Evolutionary conservation across 2,888 invertebrate species (phyloP).

Genomic region (Carcina quercana): DNA sequence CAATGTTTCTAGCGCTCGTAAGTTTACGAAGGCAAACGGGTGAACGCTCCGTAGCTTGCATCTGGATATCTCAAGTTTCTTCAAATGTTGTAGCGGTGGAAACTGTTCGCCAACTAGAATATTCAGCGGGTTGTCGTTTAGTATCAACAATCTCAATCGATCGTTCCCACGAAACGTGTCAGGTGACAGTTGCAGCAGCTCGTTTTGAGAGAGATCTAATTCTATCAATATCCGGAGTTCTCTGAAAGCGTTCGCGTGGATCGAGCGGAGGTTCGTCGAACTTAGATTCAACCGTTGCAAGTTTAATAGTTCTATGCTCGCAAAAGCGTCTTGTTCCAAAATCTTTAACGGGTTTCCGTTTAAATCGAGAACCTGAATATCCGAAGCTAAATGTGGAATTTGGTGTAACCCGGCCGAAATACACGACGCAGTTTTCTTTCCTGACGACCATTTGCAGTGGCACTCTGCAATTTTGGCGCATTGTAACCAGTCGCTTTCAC

Average conservation of each 20-base stretch:
- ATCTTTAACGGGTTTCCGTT: constrained; percentile 84
- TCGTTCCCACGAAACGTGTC: constrained; percentile 89
- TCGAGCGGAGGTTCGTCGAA: constrained; percentile 79
- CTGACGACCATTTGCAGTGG: constrained; percentile 93
- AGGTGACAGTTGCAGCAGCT: constrained; percentile 81
- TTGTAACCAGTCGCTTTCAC: constrained; percentile 84
- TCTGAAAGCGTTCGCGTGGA: constrained; percentile 87
- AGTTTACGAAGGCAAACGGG: constrained; percentile 82
- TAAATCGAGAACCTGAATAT: constrained; percentile 83
- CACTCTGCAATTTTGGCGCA: constrained; percentile 83
- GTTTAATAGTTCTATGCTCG: constrained; percentile 85
- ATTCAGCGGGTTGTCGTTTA: constrained; percentile 88
- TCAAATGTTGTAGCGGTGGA: constrained; percentile 84
- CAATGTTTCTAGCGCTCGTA: constrained; percentile 86
- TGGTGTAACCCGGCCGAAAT: constrained; percentile 82
- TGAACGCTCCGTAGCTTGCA: constrained; percentile 84
- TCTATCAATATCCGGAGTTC: constrained; percentile 90
- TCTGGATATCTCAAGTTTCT: constrained; percentile 85
- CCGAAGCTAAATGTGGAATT: constrained; percentile 75
- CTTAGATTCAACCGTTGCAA: constrained; percentile 88
- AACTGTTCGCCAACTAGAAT: constrained; percentile 84
- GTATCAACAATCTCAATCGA: constrained; percentile 82
- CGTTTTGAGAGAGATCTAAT: constrained; percentile 89
- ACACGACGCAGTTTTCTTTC: constrained; percentile 92
- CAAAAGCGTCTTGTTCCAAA: constrained; percentile 84